Conservation (phyloP, 30 jellyfish, hydroid and myxozoan genomes). For the Aurelia sp. region DNA sequence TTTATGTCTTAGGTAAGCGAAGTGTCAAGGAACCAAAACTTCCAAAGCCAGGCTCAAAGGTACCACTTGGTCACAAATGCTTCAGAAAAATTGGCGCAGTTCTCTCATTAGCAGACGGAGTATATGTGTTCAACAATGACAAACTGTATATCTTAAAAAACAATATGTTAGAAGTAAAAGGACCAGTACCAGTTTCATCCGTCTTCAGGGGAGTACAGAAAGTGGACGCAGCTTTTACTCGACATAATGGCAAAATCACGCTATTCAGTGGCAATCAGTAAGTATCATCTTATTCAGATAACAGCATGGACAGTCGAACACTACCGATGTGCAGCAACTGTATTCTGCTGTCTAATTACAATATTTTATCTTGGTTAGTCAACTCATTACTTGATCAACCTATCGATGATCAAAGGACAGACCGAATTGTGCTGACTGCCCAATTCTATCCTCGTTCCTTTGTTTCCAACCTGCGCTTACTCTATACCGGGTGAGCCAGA, state of each 20-base stretch:
- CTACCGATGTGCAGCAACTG: too few relatives aligned
- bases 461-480: too few relatives aligned
- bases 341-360: too few relatives aligned
- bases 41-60: slow-evolving; percentile 1
- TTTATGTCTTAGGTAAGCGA: slow-evolving; percentile 8
- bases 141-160: slow-evolving; percentile 60
- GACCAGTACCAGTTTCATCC: slow-evolving; percentile 69
- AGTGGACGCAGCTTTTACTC: slow-evolving; percentile 82
- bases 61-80: slow-evolving; percentile 31
- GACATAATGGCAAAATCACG: slow-evolving; percentile 61
- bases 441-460: too few relatives aligned
- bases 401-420: too few relatives aligned
- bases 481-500: too few relatives aligned
- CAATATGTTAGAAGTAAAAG: slow-evolving; percentile 45
- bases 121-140: slow-evolving; percentile 77
- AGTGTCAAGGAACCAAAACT: not conserved
- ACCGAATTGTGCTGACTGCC: too few relatives aligned
- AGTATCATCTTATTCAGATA: slow-evolving; percentile 2
- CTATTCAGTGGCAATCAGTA: slow-evolving; percentile 80
- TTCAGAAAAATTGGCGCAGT: slow-evolving; percentile 61
- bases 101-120: slow-evolving; percentile 57
- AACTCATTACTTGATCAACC: too few relatives aligned
- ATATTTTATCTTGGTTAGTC: too few relatives aligned
- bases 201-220: slow-evolving; percentile 60
- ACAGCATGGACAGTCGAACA: too few relatives aligned